Conservation (phyloP, 1,140 invertebrate species). For the Micrasema minimum region DNA sequence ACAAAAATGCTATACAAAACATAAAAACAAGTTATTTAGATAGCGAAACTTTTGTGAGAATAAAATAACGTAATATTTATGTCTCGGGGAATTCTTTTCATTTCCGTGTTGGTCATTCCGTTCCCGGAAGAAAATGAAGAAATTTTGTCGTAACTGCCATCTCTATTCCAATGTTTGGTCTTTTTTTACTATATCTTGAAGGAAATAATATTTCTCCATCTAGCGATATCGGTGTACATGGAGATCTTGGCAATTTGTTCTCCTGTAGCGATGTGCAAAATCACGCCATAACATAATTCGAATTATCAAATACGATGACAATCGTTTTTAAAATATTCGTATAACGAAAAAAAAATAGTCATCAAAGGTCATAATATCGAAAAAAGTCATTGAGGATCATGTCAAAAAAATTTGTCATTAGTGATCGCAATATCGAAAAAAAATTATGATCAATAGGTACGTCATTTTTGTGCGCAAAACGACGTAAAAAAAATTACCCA, state of each 20-base stretch:
- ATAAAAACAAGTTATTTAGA: background rate
- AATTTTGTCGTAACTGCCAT: conserved; percentile 8
- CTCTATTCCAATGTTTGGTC: background rate
- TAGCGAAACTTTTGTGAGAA: background rate
- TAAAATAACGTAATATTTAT: background rate
- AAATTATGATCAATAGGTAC: too few species aligned
- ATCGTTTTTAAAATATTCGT: too few species aligned
- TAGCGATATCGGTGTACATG: conserved; percentile 17
- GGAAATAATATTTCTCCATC: conserved; percentile 37
- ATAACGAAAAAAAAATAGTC: too few species aligned
- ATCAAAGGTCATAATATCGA: too few species aligned
- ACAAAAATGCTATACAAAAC: background rate
- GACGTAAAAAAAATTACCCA: too few species aligned
- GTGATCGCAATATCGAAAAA: too few species aligned
- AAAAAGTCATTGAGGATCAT: too few species aligned
- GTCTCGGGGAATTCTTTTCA: background rate
- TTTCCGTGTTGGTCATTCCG: background rate
- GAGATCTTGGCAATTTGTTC: conserved; percentile 29
- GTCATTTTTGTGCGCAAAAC: too few species aligned
- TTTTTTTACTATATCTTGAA: conserved; percentile 17
- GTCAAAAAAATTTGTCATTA: too few species aligned
- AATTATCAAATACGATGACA: too few species aligned
- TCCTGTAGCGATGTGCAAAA: background rate
- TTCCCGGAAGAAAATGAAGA: conserved; percentile 1
- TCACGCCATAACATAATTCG: too few species aligned